phyloP scores from a whole-genome alignment of 2,888 invertebrate species.

The Gnatocerus cornutus region DNA sequence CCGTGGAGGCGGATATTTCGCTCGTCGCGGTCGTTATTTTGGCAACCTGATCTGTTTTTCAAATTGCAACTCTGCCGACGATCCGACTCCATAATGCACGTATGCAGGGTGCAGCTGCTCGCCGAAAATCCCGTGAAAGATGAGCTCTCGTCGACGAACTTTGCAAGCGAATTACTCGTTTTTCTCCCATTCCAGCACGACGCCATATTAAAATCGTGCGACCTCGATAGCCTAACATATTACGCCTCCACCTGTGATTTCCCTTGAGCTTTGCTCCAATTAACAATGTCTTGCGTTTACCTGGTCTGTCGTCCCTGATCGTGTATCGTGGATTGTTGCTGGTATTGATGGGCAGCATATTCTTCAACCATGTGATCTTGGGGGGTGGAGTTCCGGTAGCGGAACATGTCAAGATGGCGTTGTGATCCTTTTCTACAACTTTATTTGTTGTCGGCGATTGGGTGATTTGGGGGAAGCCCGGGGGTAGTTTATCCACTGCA shows the following conservation, averaged over 20 bases:
- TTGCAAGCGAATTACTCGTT: constrained; percentile 41
- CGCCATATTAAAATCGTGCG: constrained; percentile 43
- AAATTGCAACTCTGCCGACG: background rate
- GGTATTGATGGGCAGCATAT: constrained; percentile 91
- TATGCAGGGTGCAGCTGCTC: constrained; percentile 45
- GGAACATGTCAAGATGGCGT: constrained; percentile 90
- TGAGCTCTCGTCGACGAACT: constrained; percentile 44
- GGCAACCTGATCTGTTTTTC: constrained; percentile 25
- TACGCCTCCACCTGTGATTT: constrained; percentile 34
- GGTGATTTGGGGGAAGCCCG: constrained; percentile 93
- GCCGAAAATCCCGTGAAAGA: constrained; percentile 40
- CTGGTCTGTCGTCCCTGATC: constrained; percentile 85
- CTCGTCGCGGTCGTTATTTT: constrained; percentile 15
- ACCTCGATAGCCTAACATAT: constrained; percentile 12
- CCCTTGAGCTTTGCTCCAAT: constrained; percentile 40
- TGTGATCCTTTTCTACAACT: constrained; percentile 97
- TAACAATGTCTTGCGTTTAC: constrained; percentile 69
- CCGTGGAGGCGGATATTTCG: background rate
- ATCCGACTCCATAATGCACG: constrained; percentile 53
- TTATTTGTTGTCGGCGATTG: constrained; percentile 92
- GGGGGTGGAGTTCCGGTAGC: constrained; percentile 90
- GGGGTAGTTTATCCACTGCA: constrained; percentile 89
- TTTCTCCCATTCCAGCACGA: constrained; percentile 18
- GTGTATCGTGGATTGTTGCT: constrained; percentile 88
- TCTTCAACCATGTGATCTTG: constrained; percentile 93